Evolutionary conservation across 1,140 invertebrate genomes (phyloP), one percentile per base, ranked within the genome.

Genomic region (Dendroctonus valens): DNA sequence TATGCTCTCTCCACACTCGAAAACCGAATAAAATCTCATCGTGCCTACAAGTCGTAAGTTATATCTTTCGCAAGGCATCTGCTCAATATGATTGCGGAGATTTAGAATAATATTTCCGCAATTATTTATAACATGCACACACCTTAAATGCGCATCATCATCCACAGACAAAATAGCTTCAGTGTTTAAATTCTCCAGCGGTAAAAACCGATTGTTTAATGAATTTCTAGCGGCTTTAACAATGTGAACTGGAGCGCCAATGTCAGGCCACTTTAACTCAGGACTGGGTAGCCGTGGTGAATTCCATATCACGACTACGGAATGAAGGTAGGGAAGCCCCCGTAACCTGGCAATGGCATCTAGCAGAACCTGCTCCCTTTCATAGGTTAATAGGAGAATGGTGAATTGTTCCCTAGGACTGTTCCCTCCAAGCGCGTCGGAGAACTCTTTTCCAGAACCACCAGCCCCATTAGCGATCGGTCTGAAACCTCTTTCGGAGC

Each of bases 11-110:
- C 98, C 98, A 99, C 5, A 99, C 96, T 70, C 96, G 93, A 77
- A 99, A 99, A 9, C 94, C 97, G 82, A 99, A 99, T 48, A 99
- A 89, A 69, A 99, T 99, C 81, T 99, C 97, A 79, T 99, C 97
- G 78, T 99, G 96, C 57, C 96, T 58, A 37, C 7, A 58, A 58
- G 41, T 40, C 8, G n/a, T n/a, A n/a, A n/a, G n/a, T n/a, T n/a
- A n/a, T n/a, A n/a, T n/a, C n/a, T n/a, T n/a, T n/a, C n/a, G n/a
- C n/a, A n/a, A n/a, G n/a, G n/a, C n/a, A n/a, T n/a, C n/a, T n/a
- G 46, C 11, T n/a, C 11, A 48, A 48, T 8, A n/a, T 48, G 5
- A 48, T 0, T 48, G 5, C 46, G 14, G 5, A 48, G 5, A n/a
- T 48, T 12, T 12, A 46, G 0, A 48, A 7, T 14, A 48, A n/a